Percentiles rank a stretch among this genome's conserved stretches.
Conservation (phyloP, 2,113 vertebrate species). For the Lepidothrix coronata region DNA sequence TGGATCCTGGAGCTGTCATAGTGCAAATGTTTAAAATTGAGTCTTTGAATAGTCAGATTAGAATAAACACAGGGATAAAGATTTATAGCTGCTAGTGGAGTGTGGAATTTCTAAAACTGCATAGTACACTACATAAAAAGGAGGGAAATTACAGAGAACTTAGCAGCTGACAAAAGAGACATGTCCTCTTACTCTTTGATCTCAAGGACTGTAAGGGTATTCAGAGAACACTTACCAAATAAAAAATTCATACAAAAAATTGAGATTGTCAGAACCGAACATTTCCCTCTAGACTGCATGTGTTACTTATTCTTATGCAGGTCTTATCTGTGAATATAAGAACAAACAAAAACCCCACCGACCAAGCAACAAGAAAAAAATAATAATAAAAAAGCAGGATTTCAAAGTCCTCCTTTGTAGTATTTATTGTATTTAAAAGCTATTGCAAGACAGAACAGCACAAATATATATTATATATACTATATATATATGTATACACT, state of each 20-base stretch:
- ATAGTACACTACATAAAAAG: background rate
- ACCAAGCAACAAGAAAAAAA: too few relatives aligned
- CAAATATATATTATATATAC: background rate
- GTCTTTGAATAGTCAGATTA: conserved; percentile 7
- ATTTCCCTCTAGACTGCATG: background rate
- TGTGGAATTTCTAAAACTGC: background rate
- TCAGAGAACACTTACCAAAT: background rate
- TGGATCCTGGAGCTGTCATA: background rate
- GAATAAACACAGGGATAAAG: background rate
- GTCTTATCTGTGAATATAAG: background rate
- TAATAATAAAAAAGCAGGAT: background rate
- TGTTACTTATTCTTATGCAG: background rate
- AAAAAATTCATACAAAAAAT: background rate
- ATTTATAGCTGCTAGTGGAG: background rate
- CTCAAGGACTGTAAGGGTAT: background rate
- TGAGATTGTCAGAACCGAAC: background rate
- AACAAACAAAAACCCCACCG: background rate
- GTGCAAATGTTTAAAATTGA: background rate
- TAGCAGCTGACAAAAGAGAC: background rate
- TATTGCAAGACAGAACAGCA: background rate
- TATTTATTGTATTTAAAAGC: background rate
- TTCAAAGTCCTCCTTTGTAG: background rate
- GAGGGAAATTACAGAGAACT: background rate
- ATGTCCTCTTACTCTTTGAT: background rate
- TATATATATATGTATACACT: background rate